Percentiles rank a stretch among this genome's conserved stretches.
phyloP scores from a whole-genome alignment of 2,113 vertebrate species.

The Myotis davidii region DNA sequence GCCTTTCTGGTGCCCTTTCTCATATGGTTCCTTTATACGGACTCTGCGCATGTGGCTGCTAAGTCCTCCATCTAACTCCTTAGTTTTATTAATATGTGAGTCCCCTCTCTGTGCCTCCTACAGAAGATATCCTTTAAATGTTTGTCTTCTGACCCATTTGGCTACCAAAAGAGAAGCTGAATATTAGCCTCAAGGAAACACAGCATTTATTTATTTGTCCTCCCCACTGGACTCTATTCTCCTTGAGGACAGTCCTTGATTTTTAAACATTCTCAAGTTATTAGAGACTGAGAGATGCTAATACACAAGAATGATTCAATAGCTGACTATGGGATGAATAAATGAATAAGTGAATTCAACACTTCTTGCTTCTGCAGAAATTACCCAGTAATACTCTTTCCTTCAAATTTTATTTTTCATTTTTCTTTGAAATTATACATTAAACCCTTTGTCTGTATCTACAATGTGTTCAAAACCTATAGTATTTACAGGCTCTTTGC shows the following conservation, averaged over 20 bases:
- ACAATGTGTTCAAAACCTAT: constrained; percentile 72
- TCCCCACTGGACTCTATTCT: neutral
- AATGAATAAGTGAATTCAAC: neutral
- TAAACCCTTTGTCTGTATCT: constrained; percentile 41
- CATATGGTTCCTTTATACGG: neutral
- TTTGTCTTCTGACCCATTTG: neutral
- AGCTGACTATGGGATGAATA: neutral
- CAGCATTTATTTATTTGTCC: neutral
- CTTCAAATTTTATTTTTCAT: constrained; percentile 63
- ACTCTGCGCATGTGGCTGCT: neutral
- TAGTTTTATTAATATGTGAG: neutral
- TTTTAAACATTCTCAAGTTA: neutral
- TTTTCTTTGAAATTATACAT: constrained; percentile 60
- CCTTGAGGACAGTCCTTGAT: neutral
- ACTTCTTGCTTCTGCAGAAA: neutral
- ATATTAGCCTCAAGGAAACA: neutral
- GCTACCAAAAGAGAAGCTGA: neutral
- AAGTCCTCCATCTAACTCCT: neutral
- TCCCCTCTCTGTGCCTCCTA: neutral
- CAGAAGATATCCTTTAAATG: neutral
- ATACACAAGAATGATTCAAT: neutral
- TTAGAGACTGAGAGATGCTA: neutral
- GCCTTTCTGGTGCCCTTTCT: neutral
- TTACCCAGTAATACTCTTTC: neutral
- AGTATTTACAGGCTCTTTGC: constrained; percentile 66